Conservation (phyloP, 2,113 vertebrate species). For the Sminthopsis crassicaudata region DNA sequence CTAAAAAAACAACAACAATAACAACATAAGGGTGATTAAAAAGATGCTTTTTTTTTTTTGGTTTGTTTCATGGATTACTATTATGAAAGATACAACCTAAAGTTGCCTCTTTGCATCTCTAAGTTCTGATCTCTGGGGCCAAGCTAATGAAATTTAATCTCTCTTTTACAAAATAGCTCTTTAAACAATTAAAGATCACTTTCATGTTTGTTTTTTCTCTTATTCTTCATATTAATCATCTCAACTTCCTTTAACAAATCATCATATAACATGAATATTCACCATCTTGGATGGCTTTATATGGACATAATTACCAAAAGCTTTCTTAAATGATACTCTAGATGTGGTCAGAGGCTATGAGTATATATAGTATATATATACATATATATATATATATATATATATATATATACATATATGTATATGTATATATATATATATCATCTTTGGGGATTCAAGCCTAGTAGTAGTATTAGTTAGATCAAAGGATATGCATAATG, state of each 20-base stretch:
- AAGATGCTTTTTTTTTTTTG: no score
- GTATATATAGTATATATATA: no score
- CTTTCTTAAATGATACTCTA: background rate
- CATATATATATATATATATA: no score
- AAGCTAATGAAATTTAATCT: background rate
- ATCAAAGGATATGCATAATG: no score
- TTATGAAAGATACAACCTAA: background rate
- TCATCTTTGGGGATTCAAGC: no score
- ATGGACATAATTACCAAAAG: background rate
- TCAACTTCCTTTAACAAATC: background rate
- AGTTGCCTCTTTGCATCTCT: background rate
- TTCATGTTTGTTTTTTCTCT: background rate
- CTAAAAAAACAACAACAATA: no score
- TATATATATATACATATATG: no score
- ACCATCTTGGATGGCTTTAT: background rate
- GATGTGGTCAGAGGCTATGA: background rate
- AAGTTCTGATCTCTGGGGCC: background rate
- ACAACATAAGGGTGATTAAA: background rate
- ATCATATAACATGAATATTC: background rate
- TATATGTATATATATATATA: no score
- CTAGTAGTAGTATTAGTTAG: no score
- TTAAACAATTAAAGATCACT: background rate
- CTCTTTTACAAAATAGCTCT: background rate
- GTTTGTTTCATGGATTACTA: background rate
- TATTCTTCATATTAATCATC: background rate